These are phyloP conservation scores for Onychomys leucogaster DNA, from an alignment of 2,797 vertebrate species.

Conservation along the genomic window DNA sequence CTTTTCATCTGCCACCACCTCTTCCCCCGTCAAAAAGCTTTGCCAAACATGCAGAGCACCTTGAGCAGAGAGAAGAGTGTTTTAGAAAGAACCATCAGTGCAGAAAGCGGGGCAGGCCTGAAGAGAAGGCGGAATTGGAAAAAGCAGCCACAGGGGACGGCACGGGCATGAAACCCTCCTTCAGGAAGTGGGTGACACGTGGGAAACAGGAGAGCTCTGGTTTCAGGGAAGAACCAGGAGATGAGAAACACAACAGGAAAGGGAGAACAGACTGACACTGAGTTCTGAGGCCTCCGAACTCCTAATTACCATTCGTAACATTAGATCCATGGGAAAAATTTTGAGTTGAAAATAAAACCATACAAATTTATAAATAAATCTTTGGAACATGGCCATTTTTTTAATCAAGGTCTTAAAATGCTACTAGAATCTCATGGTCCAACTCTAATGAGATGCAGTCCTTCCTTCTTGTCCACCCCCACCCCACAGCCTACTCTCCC, in stretches of 20 bases:
- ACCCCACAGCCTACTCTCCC: background rate
- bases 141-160: background rate
- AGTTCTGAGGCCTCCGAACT: background rate
- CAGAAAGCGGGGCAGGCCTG: background rate
- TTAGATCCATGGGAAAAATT: constrained; percentile 51
- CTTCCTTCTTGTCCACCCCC: background rate
- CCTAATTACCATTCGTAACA: constrained; percentile 46
- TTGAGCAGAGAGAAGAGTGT: background rate
- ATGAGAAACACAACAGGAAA: background rate
- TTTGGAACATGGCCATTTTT: constrained; percentile 27
- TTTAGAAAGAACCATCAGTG: background rate
- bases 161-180: background rate
- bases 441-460: background rate
- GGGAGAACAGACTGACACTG: background rate
- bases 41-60: background rate
- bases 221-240: background rate
- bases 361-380: constrained; percentile 51
- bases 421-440: constrained; percentile 12
- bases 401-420: background rate
- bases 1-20: background rate
- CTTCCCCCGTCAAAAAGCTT: background rate
- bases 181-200: background rate
- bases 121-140: background rate
- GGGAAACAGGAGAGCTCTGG: background rate
- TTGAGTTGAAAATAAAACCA: constrained; percentile 17